Base-by-base conservation (phyloP, 1,140 invertebrate species). In the Drosophila equinoxialis region DNA sequence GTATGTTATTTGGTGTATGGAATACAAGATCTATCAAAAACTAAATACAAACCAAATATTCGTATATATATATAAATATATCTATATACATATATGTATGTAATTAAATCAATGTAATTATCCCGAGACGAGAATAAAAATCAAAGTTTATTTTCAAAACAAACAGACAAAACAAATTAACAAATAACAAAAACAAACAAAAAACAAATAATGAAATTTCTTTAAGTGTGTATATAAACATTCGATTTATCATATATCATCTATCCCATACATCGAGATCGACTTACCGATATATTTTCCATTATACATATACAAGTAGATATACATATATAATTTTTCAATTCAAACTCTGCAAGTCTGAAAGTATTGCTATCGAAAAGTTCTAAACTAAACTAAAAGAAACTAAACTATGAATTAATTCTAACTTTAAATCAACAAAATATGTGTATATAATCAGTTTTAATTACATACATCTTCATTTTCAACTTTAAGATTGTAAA, bases 331-430 rank as follows among this genome's bases (percentile, higher is more conserved):
- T 57, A 72, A 26, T 63, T 45, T 48, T 42, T 63, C 26, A 39
- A 39, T 39, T 60, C 35, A 39, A 60, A 74, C 64, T 62, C 57
- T 57, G 79, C 82, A 86, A 86, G 82, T 86, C 82, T 86, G 82
- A 86, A 79, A 82, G 79, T 86, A 86, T 86, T 86, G 86, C 82
- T 86, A 86, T 86, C 83, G 82, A 86, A 85, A 42, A 86, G 81
- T 85, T 85, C 78, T 85, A 85, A 85, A 85, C 81, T 85, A 73
- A 33, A 13, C 62, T 39, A 61, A 41, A 13, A 39, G 6, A 14
- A 59, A 35, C 14, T 59, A 59, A 59, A 59, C 17, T 39, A 11
- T 23, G 17, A 51, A 20, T 6, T 51, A 51, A 51, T 10, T 23
- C 4, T 51, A 51, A 51, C 45, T 51, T 63, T 39, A 39, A 42